These are phyloP conservation scores for Leptarthrus brevirostris DNA, from an alignment of 2,888 invertebrate genomes.

Conservation along the genomic window DNA sequence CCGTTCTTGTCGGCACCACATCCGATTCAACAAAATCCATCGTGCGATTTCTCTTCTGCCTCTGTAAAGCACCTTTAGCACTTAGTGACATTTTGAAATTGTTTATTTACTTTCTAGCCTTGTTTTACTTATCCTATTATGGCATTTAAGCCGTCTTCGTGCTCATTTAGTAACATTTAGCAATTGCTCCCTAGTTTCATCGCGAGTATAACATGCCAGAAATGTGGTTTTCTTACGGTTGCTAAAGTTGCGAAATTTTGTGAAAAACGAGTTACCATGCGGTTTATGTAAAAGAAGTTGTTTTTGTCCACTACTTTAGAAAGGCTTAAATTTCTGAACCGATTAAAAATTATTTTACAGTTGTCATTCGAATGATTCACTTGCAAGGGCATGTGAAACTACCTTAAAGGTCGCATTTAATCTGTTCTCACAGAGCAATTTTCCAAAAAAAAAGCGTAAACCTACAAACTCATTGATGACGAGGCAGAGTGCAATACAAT, in stretches of 20 bases:
- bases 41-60: conserved; percentile 21
- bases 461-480: too few relatives aligned
- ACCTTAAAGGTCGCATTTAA: too few relatives aligned
- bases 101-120: conserved; percentile 44
- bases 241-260: conserved; percentile 24
- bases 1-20: conserved; percentile 4
- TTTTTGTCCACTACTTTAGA: too few relatives aligned
- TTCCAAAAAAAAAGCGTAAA: too few relatives aligned
- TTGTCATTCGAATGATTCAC: too few relatives aligned
- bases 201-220: conserved; percentile 25
- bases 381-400: too few relatives aligned
- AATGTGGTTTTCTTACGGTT: conserved; percentile 18
- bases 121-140: conserved; percentile 15
- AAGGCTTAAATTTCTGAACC: too few relatives aligned
- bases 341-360: too few relatives aligned
- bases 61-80: not conserved
- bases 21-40: conserved; percentile 23
- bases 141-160: conserved; percentile 27
- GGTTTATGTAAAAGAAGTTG: too few relatives aligned
- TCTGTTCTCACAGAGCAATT: too few relatives aligned
- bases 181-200: conserved; percentile 1
- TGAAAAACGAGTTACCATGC: conserved; percentile 27
- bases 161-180: conserved; percentile 24
- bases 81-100: conserved; percentile 26
- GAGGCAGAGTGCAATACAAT: too few relatives aligned